Conservation (phyloP, 2,113 vertebrate genomes). For the Dipodomys spectabilis region DNA sequence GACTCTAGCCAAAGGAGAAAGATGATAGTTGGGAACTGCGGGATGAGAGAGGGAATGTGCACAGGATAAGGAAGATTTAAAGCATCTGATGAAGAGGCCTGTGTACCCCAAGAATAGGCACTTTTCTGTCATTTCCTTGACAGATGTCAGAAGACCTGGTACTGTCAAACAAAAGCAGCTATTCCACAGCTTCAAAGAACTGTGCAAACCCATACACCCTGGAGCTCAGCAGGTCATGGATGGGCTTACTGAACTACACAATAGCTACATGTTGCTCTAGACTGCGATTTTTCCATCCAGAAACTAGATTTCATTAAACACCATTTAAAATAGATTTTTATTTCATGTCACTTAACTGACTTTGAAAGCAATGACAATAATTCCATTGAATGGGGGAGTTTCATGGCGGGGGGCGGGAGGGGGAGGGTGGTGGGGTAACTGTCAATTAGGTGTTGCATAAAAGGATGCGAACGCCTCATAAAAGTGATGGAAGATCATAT, state of each 20-base stretch:
- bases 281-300: constrained; percentile 60
- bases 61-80: neutral
- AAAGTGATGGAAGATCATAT: constrained; percentile 68
- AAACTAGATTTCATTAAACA: constrained; percentile 56
- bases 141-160: neutral
- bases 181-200: neutral
- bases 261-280: constrained; percentile 65
- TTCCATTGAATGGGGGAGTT: constrained; percentile 27
- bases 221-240: constrained; percentile 26
- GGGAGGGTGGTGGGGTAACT: constrained; percentile 60
- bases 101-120: neutral
- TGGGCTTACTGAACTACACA: constrained; percentile 53
- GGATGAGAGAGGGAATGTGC: neutral
- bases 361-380: constrained; percentile 75
- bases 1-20: neutral
- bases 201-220: neutral
- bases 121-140: neutral
- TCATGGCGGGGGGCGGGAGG: neutral
- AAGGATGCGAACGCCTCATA: constrained; percentile 71
- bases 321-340: constrained; percentile 79
- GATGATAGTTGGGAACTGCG: neutral
- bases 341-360: constrained; percentile 77
- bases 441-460: constrained; percentile 69
- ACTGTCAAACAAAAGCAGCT: constrained; percentile 38
- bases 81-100: neutral